phyloP scores from a whole-genome alignment of 2,797 vertebrate genomes.

The Serranus cabrilla region DNA sequence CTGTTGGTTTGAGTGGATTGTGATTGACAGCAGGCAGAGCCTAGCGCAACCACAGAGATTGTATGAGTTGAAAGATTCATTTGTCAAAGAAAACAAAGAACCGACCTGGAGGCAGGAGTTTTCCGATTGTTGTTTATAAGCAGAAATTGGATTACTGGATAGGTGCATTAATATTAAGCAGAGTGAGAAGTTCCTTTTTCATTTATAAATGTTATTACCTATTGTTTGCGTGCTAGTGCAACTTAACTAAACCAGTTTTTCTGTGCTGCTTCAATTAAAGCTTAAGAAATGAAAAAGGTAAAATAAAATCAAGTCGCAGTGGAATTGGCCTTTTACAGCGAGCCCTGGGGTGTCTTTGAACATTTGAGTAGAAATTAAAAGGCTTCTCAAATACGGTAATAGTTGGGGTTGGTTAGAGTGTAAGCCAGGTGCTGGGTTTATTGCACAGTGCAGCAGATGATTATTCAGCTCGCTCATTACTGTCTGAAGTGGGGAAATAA shows the following conservation, averaged over 20 bases:
- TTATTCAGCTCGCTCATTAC: constrained; percentile 67
- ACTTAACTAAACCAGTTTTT: constrained; percentile 6
- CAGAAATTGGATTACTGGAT: constrained; percentile 11
- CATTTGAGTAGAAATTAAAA: constrained; percentile 57
- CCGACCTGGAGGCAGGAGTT: constrained; percentile 10
- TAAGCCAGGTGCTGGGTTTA: constrained; percentile 61
- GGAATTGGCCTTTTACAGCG: constrained; percentile 30
- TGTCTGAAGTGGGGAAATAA: constrained; percentile 70
- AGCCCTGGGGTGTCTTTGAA: constrained; percentile 48
- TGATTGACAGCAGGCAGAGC: constrained; percentile 17
- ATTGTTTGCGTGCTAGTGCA: background rate
- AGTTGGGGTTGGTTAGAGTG: constrained; percentile 45
- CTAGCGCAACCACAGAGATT: background rate
- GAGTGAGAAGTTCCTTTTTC: background rate
- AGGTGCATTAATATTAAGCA: background rate
- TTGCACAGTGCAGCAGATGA: constrained; percentile 55
- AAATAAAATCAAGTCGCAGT: constrained; percentile 5
- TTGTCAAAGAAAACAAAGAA: constrained; percentile 23
- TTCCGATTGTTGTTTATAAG: background rate
- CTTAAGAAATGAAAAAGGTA: constrained; percentile 13
- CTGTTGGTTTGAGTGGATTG: constrained; percentile 12
- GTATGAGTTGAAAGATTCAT: background rate
- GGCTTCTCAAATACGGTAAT: constrained; percentile 58
- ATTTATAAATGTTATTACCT: background rate
- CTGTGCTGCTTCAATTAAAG: background rate